These are phyloP conservation scores for Gorsachius magnificus DNA, from an alignment of 2,797 vertebrate genomes.

Conservation along the genomic window DNA sequence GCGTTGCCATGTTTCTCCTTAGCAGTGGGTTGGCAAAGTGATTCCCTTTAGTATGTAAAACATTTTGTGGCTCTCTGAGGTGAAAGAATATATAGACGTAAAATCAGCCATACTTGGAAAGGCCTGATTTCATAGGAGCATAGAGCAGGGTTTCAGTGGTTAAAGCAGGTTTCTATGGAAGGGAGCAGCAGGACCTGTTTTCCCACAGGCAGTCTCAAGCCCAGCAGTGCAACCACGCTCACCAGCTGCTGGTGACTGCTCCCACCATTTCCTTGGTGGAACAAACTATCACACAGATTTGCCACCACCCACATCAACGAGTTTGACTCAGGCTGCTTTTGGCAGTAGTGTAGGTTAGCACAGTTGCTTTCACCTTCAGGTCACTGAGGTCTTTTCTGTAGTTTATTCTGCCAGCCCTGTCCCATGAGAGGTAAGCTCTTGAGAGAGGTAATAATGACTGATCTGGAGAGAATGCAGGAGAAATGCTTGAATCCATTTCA, in stretches of 20 bases:
- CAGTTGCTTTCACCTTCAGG: background rate
- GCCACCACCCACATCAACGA: background rate
- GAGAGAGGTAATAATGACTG: background rate
- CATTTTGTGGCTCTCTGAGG: background rate
- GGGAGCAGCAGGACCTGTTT: background rate
- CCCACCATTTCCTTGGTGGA: background rate
- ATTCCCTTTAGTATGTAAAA: background rate
- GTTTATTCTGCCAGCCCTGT: background rate
- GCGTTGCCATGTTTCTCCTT: background rate
- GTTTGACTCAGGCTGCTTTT: background rate
- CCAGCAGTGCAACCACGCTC: background rate
- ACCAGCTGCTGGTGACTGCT: background rate
- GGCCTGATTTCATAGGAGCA: background rate
- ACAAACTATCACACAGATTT: background rate
- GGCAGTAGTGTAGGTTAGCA: background rate
- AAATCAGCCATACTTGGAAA: background rate
- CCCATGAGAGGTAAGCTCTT: background rate
- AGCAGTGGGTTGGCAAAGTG: background rate
- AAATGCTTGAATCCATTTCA: background rate
- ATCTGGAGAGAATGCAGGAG: background rate
- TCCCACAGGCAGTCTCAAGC: background rate
- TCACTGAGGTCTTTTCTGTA: background rate
- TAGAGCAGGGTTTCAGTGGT: background rate
- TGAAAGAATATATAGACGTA: background rate
- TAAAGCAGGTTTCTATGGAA: background rate